A percentile compares a stretch with the other conserved stretches of the same genome.
phyloP scores from a whole-genome alignment of 2,888 invertebrate genomes.

The Exocentrus adspersus region DNA sequence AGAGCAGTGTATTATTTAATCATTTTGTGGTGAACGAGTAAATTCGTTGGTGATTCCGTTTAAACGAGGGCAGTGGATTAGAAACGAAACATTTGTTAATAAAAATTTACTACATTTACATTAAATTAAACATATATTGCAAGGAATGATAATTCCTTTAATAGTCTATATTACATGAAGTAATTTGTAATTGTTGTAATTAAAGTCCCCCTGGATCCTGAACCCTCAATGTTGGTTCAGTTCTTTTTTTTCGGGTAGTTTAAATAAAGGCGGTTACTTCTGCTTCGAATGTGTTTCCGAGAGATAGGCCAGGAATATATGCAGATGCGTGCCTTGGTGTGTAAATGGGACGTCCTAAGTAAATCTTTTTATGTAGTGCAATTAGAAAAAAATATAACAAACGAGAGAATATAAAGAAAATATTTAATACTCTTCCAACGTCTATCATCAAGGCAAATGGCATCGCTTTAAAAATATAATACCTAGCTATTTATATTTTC shows the following conservation, averaged over 20 bases:
- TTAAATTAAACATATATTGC: too few relatives aligned
- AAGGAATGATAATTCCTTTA: too few relatives aligned
- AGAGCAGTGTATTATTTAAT: neutral
- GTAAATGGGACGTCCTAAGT: slow-evolving; percentile 25
- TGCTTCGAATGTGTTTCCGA: slow-evolving; percentile 17
- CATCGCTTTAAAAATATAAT: too few relatives aligned
- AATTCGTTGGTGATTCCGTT: neutral
- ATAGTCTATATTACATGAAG: neutral
- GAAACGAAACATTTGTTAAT: too few relatives aligned
- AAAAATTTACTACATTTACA: too few relatives aligned
- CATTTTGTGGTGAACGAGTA: neutral
- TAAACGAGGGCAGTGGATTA: neutral
- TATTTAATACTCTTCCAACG: too few relatives aligned
- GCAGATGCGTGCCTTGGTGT: slow-evolving; percentile 29
- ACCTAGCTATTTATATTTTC: too few relatives aligned
- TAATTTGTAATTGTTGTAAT: neutral
- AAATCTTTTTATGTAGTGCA: slow-evolving; percentile 14
- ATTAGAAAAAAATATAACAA: neutral
- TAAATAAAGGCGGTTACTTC: slow-evolving; percentile 12
- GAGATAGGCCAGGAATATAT: slow-evolving; percentile 28
- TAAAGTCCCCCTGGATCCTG: neutral
- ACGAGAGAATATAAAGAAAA: too few relatives aligned
- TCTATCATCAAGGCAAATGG: too few relatives aligned
- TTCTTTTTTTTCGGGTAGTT: slow-evolving; percentile 21
- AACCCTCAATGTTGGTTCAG: neutral